Base-by-base conservation (phyloP, 2,888 invertebrate species). In the Epinotia ramella region DNA sequence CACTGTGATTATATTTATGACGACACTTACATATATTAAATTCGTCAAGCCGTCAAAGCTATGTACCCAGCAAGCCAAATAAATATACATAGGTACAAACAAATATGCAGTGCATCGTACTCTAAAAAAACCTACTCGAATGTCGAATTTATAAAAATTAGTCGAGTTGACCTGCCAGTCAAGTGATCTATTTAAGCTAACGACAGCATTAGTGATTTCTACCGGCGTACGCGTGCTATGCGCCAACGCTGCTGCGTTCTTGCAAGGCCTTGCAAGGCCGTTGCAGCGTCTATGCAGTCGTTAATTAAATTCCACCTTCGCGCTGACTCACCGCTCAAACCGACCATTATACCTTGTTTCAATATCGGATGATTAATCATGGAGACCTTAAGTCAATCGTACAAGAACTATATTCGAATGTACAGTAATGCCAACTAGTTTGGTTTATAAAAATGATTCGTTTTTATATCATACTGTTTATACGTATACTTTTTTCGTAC, bases 201-300 rank as follows among this genome's bases (percentile, higher is more conserved):
- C n/a, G 67, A 53, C 57, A 59, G 59, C 59, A 60, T 69, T 69
- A 59, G 40, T 24, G n/a, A n/a, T n/a, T 71, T 62, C 20, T 80
- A 80, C 81, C 85, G 84, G 86, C 84, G 81, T 80, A 78, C 80
- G 73, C 79, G 79, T 73, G 79, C 90, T 88, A 89, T 89, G 87
- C 86, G 82, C 80, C 82, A 84, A 84, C 84, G 82, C 86, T 84
- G 86, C 89, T 93, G 88, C 94, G n/a, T n/a, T n/a, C 94, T 94
- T 94, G 93, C 93, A 94, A 94, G 94, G 88, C 94, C 94, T 94
- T 94, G 93, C 93, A 94, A 94, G 94, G 94, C 89, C 94, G 92
- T 88, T 84, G 85, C 92, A 84, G 86, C 88, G 93, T 91, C 92
- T 93, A 90, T 90, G 90, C 89, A 84, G 80, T 86, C 80, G 87